Conservation (phyloP, 2,888 invertebrate species). For the Trachelus tabidus region DNA sequence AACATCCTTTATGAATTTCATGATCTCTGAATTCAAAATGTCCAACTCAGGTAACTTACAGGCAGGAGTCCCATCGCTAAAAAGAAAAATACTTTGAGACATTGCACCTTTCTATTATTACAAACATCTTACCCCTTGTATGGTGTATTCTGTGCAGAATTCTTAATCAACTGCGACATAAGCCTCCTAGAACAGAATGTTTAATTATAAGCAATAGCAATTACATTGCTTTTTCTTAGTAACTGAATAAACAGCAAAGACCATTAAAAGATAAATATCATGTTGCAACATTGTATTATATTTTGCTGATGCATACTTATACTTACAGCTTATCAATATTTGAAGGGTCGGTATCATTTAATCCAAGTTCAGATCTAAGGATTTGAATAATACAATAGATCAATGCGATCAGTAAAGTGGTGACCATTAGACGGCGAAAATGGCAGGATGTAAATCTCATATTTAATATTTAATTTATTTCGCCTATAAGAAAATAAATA, state of each 20-base stretch:
- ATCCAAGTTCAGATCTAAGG: constrained; percentile 41
- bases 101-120: background rate
- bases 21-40: constrained; percentile 78
- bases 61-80: constrained; percentile 60
- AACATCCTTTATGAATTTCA: constrained; percentile 75
- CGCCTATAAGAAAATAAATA: constrained; percentile 18
- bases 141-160: constrained; percentile 41
- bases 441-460: constrained; percentile 52
- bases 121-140: constrained; percentile 39
- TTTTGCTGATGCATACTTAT: constrained; percentile 24
- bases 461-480: constrained; percentile 25
- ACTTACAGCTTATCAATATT: constrained; percentile 55
- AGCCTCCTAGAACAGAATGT: constrained; percentile 43
- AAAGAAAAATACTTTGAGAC: constrained; percentile 4
- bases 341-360: constrained; percentile 41
- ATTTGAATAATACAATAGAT: constrained; percentile 49
- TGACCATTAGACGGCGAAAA: constrained; percentile 42
- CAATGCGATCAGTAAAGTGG: constrained; percentile 35
- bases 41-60: constrained; percentile 77
- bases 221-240: background rate
- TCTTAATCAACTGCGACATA: constrained; percentile 55
- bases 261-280: background rate
- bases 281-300: background rate
- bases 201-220: background rate
- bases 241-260: background rate